Base-by-base conservation (phyloP, 2,888 invertebrate species). In the Chrysomela aeneicollis region DNA sequence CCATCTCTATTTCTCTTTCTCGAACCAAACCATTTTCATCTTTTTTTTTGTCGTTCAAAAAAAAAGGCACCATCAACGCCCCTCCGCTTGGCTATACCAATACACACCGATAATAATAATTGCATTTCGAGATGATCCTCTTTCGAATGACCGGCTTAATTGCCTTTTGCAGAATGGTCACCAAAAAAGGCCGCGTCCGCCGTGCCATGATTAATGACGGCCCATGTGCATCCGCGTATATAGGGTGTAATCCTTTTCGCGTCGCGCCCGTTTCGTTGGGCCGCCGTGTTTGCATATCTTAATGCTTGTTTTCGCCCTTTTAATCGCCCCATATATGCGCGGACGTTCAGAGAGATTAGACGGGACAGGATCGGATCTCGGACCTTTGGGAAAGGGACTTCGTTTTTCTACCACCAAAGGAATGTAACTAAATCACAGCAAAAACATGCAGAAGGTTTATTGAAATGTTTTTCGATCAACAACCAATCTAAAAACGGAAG, bases 61-160 rank as follows among this genome's bases (percentile, higher is more conserved):
- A n/a, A n/a, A n/a, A n/a, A n/a, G n/a, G n/a, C n/a, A n/a, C n/a
- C n/a, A n/a, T n/a, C n/a, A n/a, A n/a, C n/a, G n/a, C n/a, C n/a
- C n/a, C n/a, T n/a, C n/a, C 26, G 26, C 26, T 3, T 26, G 26
- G 26, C 3, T 6, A 6, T 3, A 5, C 26, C 26, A 12, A 35
- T 9, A 10, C 15, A 10, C 32, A 35, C 32, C 10, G 10, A 35
- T 15, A 15, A 42, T 42, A 42, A 42, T 42, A 35, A 35, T 42
- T 51, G 17, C 58, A 58, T 58, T 53, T 42, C 30, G 47, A 53
- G 52, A 47, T 54, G 53, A 18, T 18, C 37, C 37, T 53, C 37
- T 58, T 47, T 73, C 75, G 75, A 79, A 77, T 77, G 78, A 79
- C 78, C 77, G 76, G 78, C 79, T 80, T 79, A 80, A 80, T 80